Conservation (phyloP, 2,888 invertebrate species). For the Apoda limacodes region DNA sequence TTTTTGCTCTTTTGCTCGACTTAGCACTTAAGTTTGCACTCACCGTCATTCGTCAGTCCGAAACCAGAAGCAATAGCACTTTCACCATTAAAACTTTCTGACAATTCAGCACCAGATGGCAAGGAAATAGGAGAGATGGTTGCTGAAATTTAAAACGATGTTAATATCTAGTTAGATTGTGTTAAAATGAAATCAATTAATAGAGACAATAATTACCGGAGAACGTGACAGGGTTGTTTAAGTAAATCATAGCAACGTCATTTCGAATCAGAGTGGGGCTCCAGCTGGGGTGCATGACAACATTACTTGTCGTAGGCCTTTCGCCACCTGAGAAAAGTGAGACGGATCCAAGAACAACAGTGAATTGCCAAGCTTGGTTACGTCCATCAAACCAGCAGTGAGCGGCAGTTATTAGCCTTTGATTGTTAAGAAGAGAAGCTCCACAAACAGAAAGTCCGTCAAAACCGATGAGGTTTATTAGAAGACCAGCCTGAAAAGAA, state of each 20-base stretch:
- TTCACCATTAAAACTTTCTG: not conserved
- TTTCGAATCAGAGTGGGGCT: slow-evolving; percentile 27
- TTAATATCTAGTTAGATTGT: not conserved
- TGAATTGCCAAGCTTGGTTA: slow-evolving; percentile 30
- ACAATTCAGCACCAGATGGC: not conserved
- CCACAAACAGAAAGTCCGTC: slow-evolving; percentile 32
- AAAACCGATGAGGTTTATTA: slow-evolving; percentile 19
- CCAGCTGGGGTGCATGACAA: slow-evolving; percentile 33
- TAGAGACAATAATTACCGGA: slow-evolving; percentile 20
- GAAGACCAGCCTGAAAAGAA: slow-evolving; percentile 25
- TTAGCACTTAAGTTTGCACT: too few relatives aligned
- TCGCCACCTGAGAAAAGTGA: slow-evolving; percentile 35
- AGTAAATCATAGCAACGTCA: slow-evolving; percentile 32
- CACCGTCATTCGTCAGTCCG: slow-evolving; percentile 11
- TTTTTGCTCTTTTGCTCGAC: too few relatives aligned
- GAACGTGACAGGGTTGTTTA: slow-evolving; percentile 19
- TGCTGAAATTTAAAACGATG: not conserved
- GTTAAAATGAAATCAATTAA: not conserved
- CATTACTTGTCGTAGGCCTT: slow-evolving; percentile 25
- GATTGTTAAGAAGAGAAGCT: slow-evolving; percentile 29
- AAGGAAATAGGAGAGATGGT: not conserved
- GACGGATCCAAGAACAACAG: slow-evolving; percentile 36
- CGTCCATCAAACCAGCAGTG: slow-evolving; percentile 36
- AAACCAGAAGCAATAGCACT: not conserved
- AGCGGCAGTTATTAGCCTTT: slow-evolving; percentile 23